Conservation (phyloP, 2,113 vertebrate genomes). For the Labeo catla region DNA sequence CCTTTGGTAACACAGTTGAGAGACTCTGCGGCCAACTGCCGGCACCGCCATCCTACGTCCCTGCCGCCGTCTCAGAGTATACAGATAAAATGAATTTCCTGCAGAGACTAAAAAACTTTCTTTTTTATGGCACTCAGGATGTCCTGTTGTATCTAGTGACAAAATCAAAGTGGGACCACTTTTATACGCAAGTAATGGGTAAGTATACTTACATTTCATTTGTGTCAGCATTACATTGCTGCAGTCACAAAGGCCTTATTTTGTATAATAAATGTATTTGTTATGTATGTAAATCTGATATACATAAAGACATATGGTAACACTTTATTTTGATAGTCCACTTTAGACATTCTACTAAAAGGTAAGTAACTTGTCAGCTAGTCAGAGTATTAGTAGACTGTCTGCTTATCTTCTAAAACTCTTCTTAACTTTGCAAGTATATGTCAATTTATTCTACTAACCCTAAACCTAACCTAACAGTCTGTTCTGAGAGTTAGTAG, state of each 20-base stretch:
- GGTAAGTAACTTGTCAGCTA: too few species aligned
- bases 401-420: too few species aligned
- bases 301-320: background rate
- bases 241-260: too few species aligned
- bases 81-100: conserved; percentile 72
- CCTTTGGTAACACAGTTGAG: conserved; percentile 60
- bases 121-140: conserved; percentile 57
- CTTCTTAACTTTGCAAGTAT: too few species aligned
- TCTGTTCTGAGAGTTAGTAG: too few species aligned
- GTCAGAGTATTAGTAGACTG: too few species aligned
- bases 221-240: background rate
- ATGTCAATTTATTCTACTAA: too few species aligned
- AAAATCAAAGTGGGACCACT: conserved; percentile 45
- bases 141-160: conserved; percentile 35
- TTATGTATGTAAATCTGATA: background rate
- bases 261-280: too few species aligned
- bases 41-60: conserved; percentile 71
- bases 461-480: too few species aligned
- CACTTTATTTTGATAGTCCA: too few species aligned
- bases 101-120: conserved; percentile 67
- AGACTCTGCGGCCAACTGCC: conserved; percentile 66
- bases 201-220: conserved; percentile 41
- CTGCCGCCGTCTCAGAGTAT: conserved; percentile 26
- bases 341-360: too few species aligned
- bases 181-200: conserved; percentile 64